A percentile compares a stretch with the other conserved stretches of the same genome.
phyloP scores from a whole-genome alignment of 2,113 vertebrate genomes.

The Prolemur simus region DNA sequence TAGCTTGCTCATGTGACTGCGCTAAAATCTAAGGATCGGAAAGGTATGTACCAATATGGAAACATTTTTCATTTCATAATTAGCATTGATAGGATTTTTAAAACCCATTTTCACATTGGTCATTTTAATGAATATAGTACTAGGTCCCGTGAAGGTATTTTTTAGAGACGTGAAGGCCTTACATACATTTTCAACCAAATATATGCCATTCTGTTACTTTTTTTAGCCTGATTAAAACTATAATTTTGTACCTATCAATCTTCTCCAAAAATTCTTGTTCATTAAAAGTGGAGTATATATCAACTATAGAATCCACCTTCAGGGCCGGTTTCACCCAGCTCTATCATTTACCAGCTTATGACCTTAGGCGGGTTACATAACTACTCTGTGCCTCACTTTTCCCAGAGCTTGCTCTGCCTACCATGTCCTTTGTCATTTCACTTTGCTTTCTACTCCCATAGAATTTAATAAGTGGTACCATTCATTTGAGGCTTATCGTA shows the following conservation, averaged over 20 bases:
- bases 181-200: not conserved
- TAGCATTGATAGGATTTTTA: not conserved
- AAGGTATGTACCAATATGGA: constrained; percentile 87
- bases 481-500: not conserved
- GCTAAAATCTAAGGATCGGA: constrained; percentile 88
- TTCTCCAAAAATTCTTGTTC: not conserved
- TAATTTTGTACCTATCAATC: not conserved
- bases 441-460: not conserved
- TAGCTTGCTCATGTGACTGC: constrained; percentile 93
- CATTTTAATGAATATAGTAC: not conserved
- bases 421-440: not conserved
- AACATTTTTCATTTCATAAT: constrained; percentile 17
- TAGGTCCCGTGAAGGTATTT: not conserved
- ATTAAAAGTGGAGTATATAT: not conserved
- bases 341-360: not conserved
- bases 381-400: not conserved
- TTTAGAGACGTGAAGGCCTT: not conserved
- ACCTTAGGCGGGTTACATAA: not conserved
- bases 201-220: not conserved
- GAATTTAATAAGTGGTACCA: not conserved
- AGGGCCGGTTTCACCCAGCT: not conserved
- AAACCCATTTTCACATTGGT: not conserved
- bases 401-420: not conserved
- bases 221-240: not conserved
- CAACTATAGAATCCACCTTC: not conserved